Percentiles rank a stretch among this genome's conserved stretches.
Evolutionary conservation across 2,888 invertebrate species (phyloP).

Genomic region (Ochropacha duplaris): DNA sequence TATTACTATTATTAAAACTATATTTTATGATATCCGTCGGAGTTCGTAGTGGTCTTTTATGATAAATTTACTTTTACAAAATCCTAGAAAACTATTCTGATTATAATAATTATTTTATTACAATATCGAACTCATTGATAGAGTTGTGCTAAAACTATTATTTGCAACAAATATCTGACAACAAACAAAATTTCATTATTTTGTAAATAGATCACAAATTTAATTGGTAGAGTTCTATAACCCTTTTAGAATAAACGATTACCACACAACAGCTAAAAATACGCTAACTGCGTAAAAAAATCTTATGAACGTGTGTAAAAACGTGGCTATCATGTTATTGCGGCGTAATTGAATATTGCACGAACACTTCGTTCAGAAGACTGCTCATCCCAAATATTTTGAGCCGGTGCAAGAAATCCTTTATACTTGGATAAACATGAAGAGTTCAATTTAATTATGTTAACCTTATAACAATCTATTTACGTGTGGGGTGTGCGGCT

Average conservation of each 20-base stretch:
- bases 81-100: conserved; percentile 7
- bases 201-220: not conserved
- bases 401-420: no score
- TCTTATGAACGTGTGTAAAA: no score
- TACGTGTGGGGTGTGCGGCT: no score
- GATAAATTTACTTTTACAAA: not conserved
- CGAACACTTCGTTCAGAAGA: no score
- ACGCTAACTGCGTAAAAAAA: no score
- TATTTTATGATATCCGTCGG: conserved; percentile 10
- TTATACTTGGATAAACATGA: no score
- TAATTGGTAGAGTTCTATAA: not conserved
- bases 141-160: not conserved
- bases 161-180: not conserved
- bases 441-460: no score
- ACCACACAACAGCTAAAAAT: not conserved
- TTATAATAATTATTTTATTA: not conserved
- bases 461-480: no score
- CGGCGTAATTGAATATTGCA: no score
- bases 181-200: not conserved
- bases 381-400: no score
- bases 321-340: no score
- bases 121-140: not conserved
- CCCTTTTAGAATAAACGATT: not conserved
- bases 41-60: conserved; percentile 6
- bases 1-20: conserved; percentile 20